These are phyloP conservation scores for Typhlichthys subterraneus DNA, from an alignment of 2,797 vertebrate genomes.

Conservation along the genomic window DNA sequence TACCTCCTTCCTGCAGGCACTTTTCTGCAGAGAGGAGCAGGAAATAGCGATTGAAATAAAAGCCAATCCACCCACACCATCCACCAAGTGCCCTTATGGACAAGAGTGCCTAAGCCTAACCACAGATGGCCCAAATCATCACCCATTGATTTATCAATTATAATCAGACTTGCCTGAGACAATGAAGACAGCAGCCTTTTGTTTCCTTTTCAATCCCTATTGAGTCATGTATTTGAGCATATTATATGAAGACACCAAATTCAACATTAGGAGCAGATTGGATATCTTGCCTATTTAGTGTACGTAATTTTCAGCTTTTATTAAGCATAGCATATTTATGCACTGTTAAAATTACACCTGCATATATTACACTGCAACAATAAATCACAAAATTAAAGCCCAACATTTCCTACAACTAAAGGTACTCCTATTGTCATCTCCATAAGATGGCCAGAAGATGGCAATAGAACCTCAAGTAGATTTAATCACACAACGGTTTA, in stretches of 20 bases:
- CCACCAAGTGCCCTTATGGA: constrained; percentile 45
- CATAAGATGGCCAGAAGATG: constrained; percentile 60
- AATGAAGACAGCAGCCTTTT: not conserved
- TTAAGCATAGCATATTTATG: too few relatives aligned
- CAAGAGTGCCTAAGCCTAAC: constrained; percentile 16
- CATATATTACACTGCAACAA: too few relatives aligned
- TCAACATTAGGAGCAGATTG: too few relatives aligned
- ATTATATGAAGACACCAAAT: too few relatives aligned
- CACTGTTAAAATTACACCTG: too few relatives aligned
- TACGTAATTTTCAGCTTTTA: too few relatives aligned
- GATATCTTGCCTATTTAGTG: too few relatives aligned
- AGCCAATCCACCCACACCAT: constrained; percentile 46
- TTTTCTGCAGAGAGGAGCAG: constrained; percentile 41
- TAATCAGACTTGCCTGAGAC: constrained; percentile 18
- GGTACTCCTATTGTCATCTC: constrained; percentile 12
- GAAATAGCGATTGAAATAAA: constrained; percentile 52
- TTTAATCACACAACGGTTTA: not conserved
- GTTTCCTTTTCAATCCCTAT: too few relatives aligned
- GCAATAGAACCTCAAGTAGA: constrained; percentile 47
- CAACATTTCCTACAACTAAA: too few relatives aligned
- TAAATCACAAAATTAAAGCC: too few relatives aligned
- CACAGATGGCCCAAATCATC: constrained; percentile 33
- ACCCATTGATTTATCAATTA: constrained; percentile 28
- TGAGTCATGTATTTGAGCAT: too few relatives aligned
- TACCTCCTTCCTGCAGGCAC: constrained; percentile 23